phyloP scores from a whole-genome alignment of 2,797 vertebrate species.

The Eremophila alpestris region DNA sequence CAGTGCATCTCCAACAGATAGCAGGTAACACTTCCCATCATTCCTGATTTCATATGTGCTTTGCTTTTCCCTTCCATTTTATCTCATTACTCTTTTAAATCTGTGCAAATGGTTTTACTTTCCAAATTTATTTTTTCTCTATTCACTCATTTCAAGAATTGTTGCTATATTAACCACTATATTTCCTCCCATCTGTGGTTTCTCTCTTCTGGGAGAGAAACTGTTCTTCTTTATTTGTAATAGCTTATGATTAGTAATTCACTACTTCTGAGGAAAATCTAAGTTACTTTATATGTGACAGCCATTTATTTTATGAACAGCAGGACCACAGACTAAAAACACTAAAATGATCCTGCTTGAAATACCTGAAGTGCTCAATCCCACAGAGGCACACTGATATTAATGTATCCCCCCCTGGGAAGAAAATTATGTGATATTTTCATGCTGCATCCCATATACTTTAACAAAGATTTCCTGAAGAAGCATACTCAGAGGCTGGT shows the following conservation, averaged over 20 bases:
- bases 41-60: neutral
- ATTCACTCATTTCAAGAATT: neutral
- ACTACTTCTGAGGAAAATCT: neutral
- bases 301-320: neutral
- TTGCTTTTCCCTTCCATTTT: neutral
- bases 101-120: neutral
- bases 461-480: conserved; percentile 5
- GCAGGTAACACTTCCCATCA: neutral
- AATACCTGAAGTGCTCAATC: neutral
- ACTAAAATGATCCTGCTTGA: neutral
- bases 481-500: neutral
- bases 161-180: neutral
- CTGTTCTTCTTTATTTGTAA: conserved; percentile 1
- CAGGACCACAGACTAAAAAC: neutral
- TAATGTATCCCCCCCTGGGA: conserved; percentile 1
- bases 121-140: neutral
- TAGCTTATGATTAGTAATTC: neutral
- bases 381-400: neutral
- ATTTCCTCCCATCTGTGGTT: neutral
- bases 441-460: neutral
- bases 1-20: neutral
- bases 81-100: neutral
- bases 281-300: neutral
- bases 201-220: neutral
- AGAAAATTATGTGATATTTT: neutral